A percentile compares a stretch with the other conserved stretches of the same genome.
These are phyloP conservation scores for Anas capensis DNA, from an alignment of 2,797 vertebrate species.

Conservation along the genomic window DNA sequence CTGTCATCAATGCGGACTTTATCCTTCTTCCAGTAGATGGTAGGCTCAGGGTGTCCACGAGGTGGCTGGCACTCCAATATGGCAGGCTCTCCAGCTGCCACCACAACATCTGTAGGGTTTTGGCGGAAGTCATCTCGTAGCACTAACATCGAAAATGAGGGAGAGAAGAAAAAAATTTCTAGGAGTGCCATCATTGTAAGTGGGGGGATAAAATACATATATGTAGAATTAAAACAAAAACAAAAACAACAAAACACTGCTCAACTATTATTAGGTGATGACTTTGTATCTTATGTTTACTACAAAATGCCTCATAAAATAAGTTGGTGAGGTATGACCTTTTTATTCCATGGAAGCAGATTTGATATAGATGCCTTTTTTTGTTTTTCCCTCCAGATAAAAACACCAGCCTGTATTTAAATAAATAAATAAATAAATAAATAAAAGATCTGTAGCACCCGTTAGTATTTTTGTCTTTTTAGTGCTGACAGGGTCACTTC, in stretches of 20 bases:
- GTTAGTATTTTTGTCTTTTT: background rate
- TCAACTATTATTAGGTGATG: background rate
- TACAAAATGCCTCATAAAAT: background rate
- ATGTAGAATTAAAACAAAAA: background rate
- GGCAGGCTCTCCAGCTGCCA: constrained; percentile 95
- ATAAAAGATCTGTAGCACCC: background rate
- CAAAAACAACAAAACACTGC: no score
- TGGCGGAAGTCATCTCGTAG: constrained; percentile 97
- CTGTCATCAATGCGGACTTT: constrained; percentile 95
- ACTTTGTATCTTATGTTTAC: background rate
- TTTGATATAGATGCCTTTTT: background rate
- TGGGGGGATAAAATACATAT: rapidly evolving
- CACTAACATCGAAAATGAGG: constrained; percentile 79
- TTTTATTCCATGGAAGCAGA: background rate
- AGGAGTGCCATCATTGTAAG: background rate
- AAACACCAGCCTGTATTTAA: constrained; percentile 10
- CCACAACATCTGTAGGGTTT: constrained; percentile 95
- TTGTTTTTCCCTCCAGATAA: background rate
- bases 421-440: background rate
- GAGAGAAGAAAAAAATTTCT: background rate
- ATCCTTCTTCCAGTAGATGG: constrained; percentile 98
- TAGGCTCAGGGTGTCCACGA: constrained; percentile 96
- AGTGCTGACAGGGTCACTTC: background rate
- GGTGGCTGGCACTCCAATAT: constrained; percentile 97
- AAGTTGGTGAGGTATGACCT: background rate